These are phyloP conservation scores for Camptogramma bilineatum DNA, from an alignment of 2,888 invertebrate species.

Conservation along the genomic window DNA sequence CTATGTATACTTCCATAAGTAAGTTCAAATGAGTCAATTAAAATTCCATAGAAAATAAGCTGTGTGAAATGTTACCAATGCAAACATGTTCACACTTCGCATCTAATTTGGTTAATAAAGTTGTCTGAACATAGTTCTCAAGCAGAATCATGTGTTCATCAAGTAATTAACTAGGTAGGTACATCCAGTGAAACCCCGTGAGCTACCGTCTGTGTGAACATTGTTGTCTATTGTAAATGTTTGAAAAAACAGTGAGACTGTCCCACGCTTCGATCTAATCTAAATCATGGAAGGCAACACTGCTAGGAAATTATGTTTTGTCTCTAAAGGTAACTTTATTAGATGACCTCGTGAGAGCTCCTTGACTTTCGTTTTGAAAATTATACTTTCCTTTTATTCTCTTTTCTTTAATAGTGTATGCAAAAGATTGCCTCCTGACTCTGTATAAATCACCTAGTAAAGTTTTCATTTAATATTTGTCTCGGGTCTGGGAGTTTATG, in stretches of 20 bases:
- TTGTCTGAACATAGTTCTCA: neutral
- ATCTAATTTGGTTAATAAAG: neutral
- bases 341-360: conserved; percentile 2
- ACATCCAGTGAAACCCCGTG: neutral
- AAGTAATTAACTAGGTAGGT: neutral
- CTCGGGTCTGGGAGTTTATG: too few relatives aligned
- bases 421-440: too few relatives aligned
- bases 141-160: neutral
- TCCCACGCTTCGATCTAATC: conserved; percentile 27
- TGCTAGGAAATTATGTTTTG: conserved; percentile 12
- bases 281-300: conserved; percentile 12
- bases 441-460: too few relatives aligned
- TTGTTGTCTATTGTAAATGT: conserved; percentile 16
- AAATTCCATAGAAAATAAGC: neutral
- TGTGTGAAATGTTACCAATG: neutral
- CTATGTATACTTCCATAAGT: too few relatives aligned
- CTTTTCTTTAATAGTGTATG: too few relatives aligned
- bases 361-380: too few relatives aligned
- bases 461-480: too few relatives aligned
- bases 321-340: too few relatives aligned
- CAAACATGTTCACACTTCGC: neutral
- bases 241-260: conserved; percentile 24
- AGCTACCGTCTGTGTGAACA: conserved; percentile 24
- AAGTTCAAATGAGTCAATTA: too few relatives aligned
- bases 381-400: too few relatives aligned